Evolutionary conservation across 2,797 vertebrate genomes (phyloP), one percentile per base, ranked within the genome.

Genomic region (Craterocephalus amniculus): DNA sequence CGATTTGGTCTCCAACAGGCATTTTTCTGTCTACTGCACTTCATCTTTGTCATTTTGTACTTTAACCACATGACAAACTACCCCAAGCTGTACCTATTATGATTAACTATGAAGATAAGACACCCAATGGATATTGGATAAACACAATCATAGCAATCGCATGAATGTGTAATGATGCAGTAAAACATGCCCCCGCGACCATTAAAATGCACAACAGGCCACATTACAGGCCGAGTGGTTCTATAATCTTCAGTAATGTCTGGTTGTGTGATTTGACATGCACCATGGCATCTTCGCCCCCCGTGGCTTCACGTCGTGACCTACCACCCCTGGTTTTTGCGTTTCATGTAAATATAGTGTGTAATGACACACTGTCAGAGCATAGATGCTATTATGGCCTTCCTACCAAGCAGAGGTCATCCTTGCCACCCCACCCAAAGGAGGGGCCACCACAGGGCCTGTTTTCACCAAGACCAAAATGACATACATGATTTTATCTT

Each of bases 291-390:
- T 86, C 89, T 76, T 88, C 74, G 74, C 87, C 84, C 87, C 92
- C 86, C 10, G 54, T 58, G 64, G 85, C 80, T 77, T 85, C 51
- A 71, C 76, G 34, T 62, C 24, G 62, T 83, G 88, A 91, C 84
- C 89, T 88, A 65, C 88, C 89, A 88, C 88, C 90, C 82, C 80
- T 75, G 79, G 70, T 78, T 89, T 84, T 63, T 76, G 83, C 59
- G 77, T 91, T 91, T 90, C 85, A 90, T 93, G 91, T 93, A 93
- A 92, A 94, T 94, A 94, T 94, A 94, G 92, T 90, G 80, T 89
- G 84, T 94, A 94, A 94, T 94, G 81, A 94, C 84, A 93, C 88
- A 88, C 87, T 92, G 86, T 80, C 72, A 85, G 86, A 68, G 71
- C 85, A 92, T 79, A 89, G 90, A 91, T 90, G 89, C 88, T 90